Evolutionary conservation across 2,888 invertebrate species (phyloP).

Genomic region (Dascillus cervinus): DNA sequence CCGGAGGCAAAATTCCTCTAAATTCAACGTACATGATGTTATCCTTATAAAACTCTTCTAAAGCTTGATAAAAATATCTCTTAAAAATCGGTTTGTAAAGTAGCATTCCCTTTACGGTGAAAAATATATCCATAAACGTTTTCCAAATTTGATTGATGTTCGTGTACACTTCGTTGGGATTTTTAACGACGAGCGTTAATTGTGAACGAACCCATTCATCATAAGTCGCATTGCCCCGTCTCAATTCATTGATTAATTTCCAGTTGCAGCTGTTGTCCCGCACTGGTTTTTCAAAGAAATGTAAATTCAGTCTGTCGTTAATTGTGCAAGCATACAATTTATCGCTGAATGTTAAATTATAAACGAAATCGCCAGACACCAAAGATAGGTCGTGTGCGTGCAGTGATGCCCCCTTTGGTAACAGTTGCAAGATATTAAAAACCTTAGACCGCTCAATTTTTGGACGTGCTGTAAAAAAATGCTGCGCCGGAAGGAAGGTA

Average conservation of each 20-base stretch:
- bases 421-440: conserved; percentile 53
- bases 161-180: conserved; percentile 46
- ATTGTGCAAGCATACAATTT: conserved; percentile 48
- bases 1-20: conserved; percentile 51
- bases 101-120: conserved; percentile 46
- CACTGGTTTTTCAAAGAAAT: conserved; percentile 27
- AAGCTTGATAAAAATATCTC: conserved; percentile 56
- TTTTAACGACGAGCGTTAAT: conserved; percentile 49
- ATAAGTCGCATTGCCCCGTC: conserved; percentile 20
- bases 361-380: conserved; percentile 50
- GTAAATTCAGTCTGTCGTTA: conserved; percentile 24
- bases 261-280: conserved; percentile 34
- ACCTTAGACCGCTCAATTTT: conserved; percentile 55
- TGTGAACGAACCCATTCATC: conserved; percentile 41
- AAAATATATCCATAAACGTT: conserved; percentile 50
- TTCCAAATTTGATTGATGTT: conserved; percentile 53
- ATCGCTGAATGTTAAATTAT: conserved; percentile 52
- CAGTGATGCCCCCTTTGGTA: conserved; percentile 69
- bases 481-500: conserved; percentile 54
- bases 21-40: conserved; percentile 65
- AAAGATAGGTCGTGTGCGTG: conserved; percentile 62
- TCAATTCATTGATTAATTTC: conserved; percentile 42
- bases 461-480: conserved; percentile 55
- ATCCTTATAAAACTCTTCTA: conserved; percentile 55
- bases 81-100: conserved; percentile 57